Evolutionary conservation across 2,888 invertebrate species (phyloP).

Genomic region (Drosophila acutilabella): DNA sequence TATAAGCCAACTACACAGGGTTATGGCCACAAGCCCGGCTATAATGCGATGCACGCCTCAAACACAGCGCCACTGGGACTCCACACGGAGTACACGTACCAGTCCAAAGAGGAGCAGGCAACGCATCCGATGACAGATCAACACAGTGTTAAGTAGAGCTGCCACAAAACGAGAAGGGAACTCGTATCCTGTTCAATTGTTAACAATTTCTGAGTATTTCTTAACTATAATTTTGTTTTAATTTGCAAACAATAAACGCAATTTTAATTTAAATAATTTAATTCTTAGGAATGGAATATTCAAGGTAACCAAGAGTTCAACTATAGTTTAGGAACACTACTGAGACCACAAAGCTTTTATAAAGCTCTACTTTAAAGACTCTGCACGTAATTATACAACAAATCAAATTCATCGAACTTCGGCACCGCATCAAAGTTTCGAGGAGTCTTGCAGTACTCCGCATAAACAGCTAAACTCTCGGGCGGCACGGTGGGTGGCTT

Average conservation of each 20-base stretch:
- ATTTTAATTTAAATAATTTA: conserved; percentile 23
- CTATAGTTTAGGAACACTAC: neutral
- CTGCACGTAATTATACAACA: conserved; percentile 77
- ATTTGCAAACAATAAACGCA: conserved; percentile 56
- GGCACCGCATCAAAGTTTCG: conserved; percentile 78
- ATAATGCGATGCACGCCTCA: conserved; percentile 75
- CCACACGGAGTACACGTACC: conserved; percentile 61
- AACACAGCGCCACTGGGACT: conserved; percentile 38
- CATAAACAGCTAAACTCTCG: conserved; percentile 80
- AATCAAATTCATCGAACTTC: conserved; percentile 76
- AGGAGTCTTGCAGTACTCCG: conserved; percentile 80
- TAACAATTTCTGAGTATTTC: conserved; percentile 62
- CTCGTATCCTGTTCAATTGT: conserved; percentile 50
- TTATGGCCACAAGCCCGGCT: conserved; percentile 61
- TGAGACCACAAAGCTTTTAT: neutral
- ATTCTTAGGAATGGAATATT: no score
- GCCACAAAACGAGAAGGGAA: conserved; percentile 4
- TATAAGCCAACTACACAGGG: conserved; percentile 67
- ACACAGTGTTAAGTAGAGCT: conserved; percentile 43
- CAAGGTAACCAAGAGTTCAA: no score
- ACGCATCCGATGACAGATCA: conserved; percentile 40
- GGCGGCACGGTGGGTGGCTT: conserved; percentile 80
- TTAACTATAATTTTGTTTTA: conserved; percentile 59
- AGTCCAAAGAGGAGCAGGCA: conserved; percentile 52
- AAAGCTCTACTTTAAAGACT: conserved; percentile 42